A percentile compares a stretch with the other conserved stretches of the same genome.
These are phyloP conservation scores for Knipowitschia caucasica DNA, from an alignment of 2,797 vertebrate species.

Conservation along the genomic window DNA sequence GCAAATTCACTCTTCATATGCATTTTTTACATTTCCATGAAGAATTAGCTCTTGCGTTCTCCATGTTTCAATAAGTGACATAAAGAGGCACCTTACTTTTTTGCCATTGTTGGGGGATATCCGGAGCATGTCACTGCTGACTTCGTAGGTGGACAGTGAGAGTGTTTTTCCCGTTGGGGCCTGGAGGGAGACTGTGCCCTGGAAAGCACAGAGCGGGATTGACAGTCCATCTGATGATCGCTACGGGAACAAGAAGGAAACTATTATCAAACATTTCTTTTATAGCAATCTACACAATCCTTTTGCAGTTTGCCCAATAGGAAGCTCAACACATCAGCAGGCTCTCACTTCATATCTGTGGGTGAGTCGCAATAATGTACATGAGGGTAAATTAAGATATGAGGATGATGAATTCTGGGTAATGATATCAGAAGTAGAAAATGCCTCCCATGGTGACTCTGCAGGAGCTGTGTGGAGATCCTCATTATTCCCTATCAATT, in stretches of 20 bases:
- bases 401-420: conserved; percentile 9
- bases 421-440: conserved; percentile 12
- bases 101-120: conserved; percentile 82
- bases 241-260: conserved; percentile 58
- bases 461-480: conserved; percentile 22
- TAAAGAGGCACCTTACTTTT: no score
- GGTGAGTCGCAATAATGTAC: background rate
- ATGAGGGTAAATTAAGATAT: background rate
- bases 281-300: background rate
- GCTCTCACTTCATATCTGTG: background rate
- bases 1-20: no score
- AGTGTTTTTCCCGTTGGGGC: conserved; percentile 92
- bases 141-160: conserved; percentile 95
- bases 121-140: conserved; percentile 90
- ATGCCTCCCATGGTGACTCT: conserved; percentile 15
- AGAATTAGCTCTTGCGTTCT: no score
- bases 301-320: background rate
- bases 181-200: conserved; percentile 94
- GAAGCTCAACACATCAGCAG: background rate
- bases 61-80: no score
- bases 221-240: conserved; percentile 81
- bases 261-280: background rate
- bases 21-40: no score
- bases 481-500: conserved; percentile 53
- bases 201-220: conserved; percentile 92